Evolutionary conservation across 2,797 vertebrate genomes (phyloP).

Genomic region (Artibeus jamaicensis): DNA sequence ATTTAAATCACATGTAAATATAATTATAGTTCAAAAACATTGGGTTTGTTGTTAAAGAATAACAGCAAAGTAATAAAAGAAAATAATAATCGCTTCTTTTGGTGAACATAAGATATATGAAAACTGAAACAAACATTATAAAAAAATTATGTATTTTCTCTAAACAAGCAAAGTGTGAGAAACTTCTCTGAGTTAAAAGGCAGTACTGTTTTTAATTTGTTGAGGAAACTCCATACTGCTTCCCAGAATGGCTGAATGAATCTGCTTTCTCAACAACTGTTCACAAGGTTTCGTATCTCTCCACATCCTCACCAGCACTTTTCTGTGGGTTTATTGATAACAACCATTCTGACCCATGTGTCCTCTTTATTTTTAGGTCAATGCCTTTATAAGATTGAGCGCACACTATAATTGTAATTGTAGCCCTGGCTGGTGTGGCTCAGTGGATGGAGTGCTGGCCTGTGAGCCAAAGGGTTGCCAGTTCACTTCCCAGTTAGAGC

Average conservation of each 20-base stretch:
- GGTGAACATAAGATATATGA: neutral
- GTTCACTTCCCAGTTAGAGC: too few relatives aligned
- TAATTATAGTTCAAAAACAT: conserved; percentile 49
- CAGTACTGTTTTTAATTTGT: too few relatives aligned
- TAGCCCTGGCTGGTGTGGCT: neutral
- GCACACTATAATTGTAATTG: neutral
- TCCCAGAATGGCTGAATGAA: too few relatives aligned
- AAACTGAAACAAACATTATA: neutral
- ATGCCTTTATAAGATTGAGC: neutral
- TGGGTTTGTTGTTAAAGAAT: conserved; percentile 35
- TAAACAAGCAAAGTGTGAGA: neutral
- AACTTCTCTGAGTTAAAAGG: neutral
- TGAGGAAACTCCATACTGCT: too few relatives aligned
- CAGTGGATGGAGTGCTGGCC: too few relatives aligned
- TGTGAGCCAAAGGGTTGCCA: too few relatives aligned
- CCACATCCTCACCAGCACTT: too few relatives aligned
- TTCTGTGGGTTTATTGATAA: too few relatives aligned
- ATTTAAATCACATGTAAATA: conserved; percentile 60
- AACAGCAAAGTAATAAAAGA: neutral
- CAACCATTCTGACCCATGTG: too few relatives aligned
- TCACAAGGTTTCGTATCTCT: too few relatives aligned
- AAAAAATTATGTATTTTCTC: conserved; percentile 10
- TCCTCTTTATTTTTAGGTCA: neutral
- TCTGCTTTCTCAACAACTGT: too few relatives aligned
- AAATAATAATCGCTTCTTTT: conserved; percentile 32